Percentiles rank a stretch among this genome's conserved stretches.
Evolutionary conservation across 2,888 invertebrate genomes (phyloP).

Genomic region (Nineta flava): DNA sequence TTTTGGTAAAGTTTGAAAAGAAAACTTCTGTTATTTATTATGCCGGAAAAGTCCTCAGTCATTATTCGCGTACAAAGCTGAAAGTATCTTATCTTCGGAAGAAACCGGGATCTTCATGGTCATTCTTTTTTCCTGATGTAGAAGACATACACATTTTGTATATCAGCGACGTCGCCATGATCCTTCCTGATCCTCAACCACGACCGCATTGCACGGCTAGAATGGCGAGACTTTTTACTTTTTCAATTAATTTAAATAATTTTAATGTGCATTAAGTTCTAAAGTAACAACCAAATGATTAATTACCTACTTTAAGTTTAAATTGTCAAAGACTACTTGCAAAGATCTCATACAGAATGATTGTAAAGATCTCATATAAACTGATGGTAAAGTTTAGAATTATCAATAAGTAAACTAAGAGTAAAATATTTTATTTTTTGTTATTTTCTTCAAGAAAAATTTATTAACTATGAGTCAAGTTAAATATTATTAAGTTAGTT

Average conservation of each 20-base stretch:
- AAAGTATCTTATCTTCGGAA: conserved; percentile 7
- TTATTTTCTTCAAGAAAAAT: too few relatives aligned
- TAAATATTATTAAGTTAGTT: too few relatives aligned
- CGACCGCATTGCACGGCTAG: not conserved
- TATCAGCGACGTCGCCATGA: conserved; percentile 3
- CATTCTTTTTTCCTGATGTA: conserved; percentile 3
- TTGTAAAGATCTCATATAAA: too few relatives aligned
- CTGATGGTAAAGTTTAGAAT: conserved; percentile 6
- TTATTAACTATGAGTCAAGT: too few relatives aligned
- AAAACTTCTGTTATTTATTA: conserved; percentile 6
- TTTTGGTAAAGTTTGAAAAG: conserved; percentile 8
- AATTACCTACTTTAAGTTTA: conserved; percentile 5
- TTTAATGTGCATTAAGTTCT: conserved; percentile 5
- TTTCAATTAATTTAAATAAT: conserved; percentile 1
- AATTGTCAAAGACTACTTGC: conserved; percentile 1
- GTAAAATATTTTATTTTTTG: too few relatives aligned
- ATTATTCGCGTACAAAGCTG: not conserved
- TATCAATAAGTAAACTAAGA: conserved; percentile 5
- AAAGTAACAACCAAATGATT: conserved; percentile 5
- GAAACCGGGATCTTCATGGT: conserved; percentile 2
- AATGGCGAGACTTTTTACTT: conserved; percentile 2
- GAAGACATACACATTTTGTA: conserved; percentile 3
- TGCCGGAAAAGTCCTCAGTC: conserved; percentile 2
- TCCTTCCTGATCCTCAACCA: conserved; percentile 3
- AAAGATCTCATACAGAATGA: conserved; percentile 3